These are phyloP conservation scores for Lasioglossum calceatum DNA, from an alignment of 2,888 invertebrate genomes.

Conservation along the genomic window DNA sequence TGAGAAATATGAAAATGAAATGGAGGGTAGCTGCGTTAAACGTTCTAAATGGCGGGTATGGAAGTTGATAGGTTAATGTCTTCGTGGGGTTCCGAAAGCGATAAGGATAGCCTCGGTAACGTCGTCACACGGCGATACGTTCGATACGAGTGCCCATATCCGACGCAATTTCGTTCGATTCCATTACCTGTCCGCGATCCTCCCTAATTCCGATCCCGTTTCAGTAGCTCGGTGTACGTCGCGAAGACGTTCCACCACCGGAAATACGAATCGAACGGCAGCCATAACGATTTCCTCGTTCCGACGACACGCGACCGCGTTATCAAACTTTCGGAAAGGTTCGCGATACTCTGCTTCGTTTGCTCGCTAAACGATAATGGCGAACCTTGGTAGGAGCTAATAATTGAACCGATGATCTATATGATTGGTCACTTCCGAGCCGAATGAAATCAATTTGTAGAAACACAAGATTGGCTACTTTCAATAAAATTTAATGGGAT, in stretches of 20 bases:
- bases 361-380: background rate
- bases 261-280: conserved; percentile 33
- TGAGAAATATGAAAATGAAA: background rate
- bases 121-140: conserved; percentile 21
- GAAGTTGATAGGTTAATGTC: background rate
- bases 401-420: background rate
- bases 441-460: background rate
- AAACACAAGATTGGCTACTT: too few relatives aligned
- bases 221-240: conserved; percentile 29
- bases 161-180: conserved; percentile 54
- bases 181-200: conserved; percentile 47
- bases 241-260: conserved; percentile 17
- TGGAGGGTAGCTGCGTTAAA: background rate
- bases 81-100: conserved; percentile 37
- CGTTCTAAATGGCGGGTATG: background rate
- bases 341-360: background rate
- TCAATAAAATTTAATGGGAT: too few relatives aligned
- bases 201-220: conserved; percentile 36
- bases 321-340: background rate
- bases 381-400: background rate
- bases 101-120: conserved; percentile 32
- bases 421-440: background rate
- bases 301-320: background rate
- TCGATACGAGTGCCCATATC: conserved; percentile 25
- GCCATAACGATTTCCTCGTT: conserved; percentile 3